phyloP scores from a whole-genome alignment of 2,113 vertebrate genomes.

The Phyllostomus hastatus region DNA sequence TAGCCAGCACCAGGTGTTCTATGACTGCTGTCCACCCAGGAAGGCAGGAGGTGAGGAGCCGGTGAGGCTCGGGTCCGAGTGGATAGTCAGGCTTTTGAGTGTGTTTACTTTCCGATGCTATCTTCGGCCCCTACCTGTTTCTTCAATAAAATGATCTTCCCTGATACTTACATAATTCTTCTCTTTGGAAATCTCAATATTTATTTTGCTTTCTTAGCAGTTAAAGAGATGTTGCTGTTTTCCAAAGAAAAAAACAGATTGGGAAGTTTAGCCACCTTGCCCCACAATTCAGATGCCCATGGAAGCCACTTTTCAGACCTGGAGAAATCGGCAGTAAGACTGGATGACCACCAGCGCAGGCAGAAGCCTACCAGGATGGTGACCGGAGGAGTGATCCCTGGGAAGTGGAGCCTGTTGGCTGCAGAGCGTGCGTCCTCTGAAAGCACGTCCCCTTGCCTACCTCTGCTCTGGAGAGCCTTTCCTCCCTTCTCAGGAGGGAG shows the following conservation, averaged over 20 bases:
- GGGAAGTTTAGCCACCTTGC: background rate
- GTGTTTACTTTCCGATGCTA: slow-evolving; percentile 20
- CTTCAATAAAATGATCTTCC: slow-evolving; percentile 7
- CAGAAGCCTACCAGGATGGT: background rate
- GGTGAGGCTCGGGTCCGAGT: background rate
- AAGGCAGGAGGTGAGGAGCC: background rate
- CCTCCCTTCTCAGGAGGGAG: background rate
- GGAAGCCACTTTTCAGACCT: background rate
- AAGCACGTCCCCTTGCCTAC: background rate
- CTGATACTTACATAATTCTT: slow-evolving; percentile 27
- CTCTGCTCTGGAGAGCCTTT: background rate
- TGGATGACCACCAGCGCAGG: background rate
- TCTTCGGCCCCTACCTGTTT: slow-evolving; percentile 25
- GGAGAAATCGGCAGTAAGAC: background rate
- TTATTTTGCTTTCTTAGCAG: slow-evolving; percentile 45
- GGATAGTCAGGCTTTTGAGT: slow-evolving; percentile 29
- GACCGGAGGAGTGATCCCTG: background rate
- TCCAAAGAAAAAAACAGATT: slow-evolving; percentile 8
- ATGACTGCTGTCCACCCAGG: background rate
- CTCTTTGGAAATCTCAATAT: slow-evolving; percentile 20
- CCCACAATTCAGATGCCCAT: background rate
- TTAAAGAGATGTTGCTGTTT: slow-evolving; percentile 34
- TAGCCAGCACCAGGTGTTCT: background rate
- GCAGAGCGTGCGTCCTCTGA: background rate
- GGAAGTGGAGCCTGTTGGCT: background rate